Base-by-base conservation (phyloP, 2,888 invertebrate species). In the Teinopalpus imperialis region DNA sequence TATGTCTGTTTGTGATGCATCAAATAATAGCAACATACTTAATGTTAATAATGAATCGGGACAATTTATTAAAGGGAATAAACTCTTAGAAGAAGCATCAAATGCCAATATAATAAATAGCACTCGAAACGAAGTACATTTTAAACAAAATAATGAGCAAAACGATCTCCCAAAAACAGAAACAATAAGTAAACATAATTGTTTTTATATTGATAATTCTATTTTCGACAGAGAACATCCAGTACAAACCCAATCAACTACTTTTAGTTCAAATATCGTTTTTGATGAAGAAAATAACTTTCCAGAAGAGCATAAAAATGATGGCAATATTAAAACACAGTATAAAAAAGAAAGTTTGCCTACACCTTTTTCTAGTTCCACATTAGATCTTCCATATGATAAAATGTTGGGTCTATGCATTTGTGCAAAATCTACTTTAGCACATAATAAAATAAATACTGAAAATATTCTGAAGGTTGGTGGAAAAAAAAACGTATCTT, bases 301-400 rank as follows among this genome's bases (percentile, higher is more conserved):
- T 20, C 13, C 37, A 9, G 30, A 42, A 18, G 27, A 48, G n/a
- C 29, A 35, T 5, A 13, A 43, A 18, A 18, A 43, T 18, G 13
- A 10, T 13, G n/a, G 31, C 5, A 23, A 47, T 20, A 30, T 51
- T 21, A 30, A n/a, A n/a, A n/a, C n/a, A n/a, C n/a, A n/a, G n/a
- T n/a, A 23, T n/a, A 21, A 40, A 48, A 27, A 14, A 43, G 3
- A 21, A 8, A 32, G n/a, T 12, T 2, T 27, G 4, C 30, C 39
- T n/a, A 26, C 27, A 14, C 71, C 76, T 21, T 76, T 77, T 46
- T 59, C 76, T 43, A 80, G 78, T 3, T 75, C 59, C 42, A 86
- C 81, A 2, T 51, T 81, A 20, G 67, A 76, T 48, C 79, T 80
- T 59, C 57, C 67, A 37, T 81, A 81, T 52, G 63, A 75, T 30